Base-by-base conservation (phyloP, 1,140 invertebrate species). In the Lepeophtheirus salmonis region DNA sequence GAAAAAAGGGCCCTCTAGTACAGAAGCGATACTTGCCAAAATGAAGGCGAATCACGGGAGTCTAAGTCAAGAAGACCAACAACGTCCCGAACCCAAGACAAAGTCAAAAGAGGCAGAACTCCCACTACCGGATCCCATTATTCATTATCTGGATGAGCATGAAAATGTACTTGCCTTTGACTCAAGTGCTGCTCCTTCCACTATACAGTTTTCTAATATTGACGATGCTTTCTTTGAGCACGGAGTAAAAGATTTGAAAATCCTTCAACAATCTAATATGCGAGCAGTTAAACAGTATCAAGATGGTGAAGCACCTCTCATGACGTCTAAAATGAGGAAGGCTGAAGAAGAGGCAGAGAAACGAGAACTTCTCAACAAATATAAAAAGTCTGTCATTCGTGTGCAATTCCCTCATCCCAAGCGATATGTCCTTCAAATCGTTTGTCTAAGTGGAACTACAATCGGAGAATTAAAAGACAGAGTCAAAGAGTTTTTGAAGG, bases 181-280 rank as follows among this genome's bases (percentile, higher is more conserved):
- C n/a, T 18, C 23, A 18, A n/a, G n/a, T 13, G 52, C 20, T 17
- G 52, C 18, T 16, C 23, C 52, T 20, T n/a, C n/a, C 18, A 20
- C 18, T 54, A 2, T n/a, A 1, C 17, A 24, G 3, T 54, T 20
- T 20, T 20, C 14, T 3, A 20, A 41, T n/a, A 41, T 54, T n/a
- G 52, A 54, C 22, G 52, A 54, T 23, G 20, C 52, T 16, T 54
- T 54, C 52, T 54, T 54, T 23, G 52, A 54, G n/a, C 23, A 21
- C 18, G 23, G 18, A 14, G 52, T 54, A 20, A 20, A 54, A 2
- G 52, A 54, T 12, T n/a, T 54, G 17, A 1, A 24, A 20, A 14
- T 20, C 16, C 17, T 54, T 2, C 23, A 54, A 12, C 1, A 18
- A 3, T 20, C 20, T 2, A 14, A 24, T n/a, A 54, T 20, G n/a